Conservation (phyloP, 2,888 invertebrate species). For the Nomada fucata region DNA sequence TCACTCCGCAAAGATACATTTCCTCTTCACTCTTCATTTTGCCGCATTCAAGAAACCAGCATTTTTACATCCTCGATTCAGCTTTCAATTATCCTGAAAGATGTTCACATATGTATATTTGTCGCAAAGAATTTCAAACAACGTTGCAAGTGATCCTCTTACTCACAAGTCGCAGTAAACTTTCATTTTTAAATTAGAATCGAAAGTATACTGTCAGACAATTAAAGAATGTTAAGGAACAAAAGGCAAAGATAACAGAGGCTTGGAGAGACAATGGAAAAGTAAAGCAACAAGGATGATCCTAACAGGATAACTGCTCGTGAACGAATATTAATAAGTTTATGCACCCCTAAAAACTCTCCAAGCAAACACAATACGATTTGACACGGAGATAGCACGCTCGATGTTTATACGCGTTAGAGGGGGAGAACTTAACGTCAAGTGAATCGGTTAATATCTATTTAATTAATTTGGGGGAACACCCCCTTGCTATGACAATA, state of each 20-base stretch:
- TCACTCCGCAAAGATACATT: neutral
- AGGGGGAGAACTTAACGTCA: slow-evolving; percentile 67
- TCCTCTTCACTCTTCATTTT: no score
- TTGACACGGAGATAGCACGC: slow-evolving; percentile 76
- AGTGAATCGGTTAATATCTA: slow-evolving; percentile 82
- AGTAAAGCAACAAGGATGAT: slow-evolving; percentile 17
- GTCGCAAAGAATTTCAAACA: no score
- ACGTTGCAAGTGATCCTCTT: no score
- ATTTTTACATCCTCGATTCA: no score
- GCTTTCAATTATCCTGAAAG: no score
- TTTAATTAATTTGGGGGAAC: slow-evolving; percentile 80
- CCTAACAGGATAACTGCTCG: slow-evolving; percentile 27
- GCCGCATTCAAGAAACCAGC: no score
- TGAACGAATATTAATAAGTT: slow-evolving; percentile 74
- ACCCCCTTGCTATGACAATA: slow-evolving; percentile 67
- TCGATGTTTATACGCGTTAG: slow-evolving; percentile 67
- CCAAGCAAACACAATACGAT: slow-evolving; percentile 77
- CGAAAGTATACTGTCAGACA: neutral
- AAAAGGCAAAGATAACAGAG: slow-evolving; percentile 12
- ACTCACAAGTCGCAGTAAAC: neutral
- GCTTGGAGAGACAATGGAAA: neutral
- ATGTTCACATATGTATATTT: no score
- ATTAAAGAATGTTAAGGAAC: neutral
- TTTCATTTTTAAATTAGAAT: neutral
- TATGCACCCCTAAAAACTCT: slow-evolving; percentile 77